phyloP scores from a whole-genome alignment of 2,113 vertebrate species.

The Indicator indicator region DNA sequence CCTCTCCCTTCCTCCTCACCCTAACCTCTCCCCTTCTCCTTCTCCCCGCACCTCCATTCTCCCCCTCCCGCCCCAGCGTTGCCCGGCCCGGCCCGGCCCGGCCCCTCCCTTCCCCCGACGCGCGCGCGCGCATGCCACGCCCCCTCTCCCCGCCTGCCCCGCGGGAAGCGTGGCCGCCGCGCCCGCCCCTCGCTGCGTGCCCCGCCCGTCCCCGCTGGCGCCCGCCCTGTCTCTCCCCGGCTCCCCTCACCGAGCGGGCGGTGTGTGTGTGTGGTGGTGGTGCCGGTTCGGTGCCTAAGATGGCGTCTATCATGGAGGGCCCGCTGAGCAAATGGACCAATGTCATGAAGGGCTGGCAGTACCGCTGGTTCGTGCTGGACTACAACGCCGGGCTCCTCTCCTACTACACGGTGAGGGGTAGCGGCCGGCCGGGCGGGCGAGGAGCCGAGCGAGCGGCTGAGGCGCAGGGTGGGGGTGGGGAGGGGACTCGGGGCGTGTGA shows the following conservation, averaged over 20 bases:
- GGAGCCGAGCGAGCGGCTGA: neutral
- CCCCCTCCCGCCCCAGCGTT: too few relatives aligned
- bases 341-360: slow-evolving; percentile 99
- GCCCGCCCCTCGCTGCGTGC: neutral
- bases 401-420: slow-evolving; percentile 92
- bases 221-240: neutral
- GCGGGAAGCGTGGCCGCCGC: too few relatives aligned
- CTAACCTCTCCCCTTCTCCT: too few relatives aligned
- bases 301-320: slow-evolving; percentile 99
- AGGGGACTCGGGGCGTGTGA: neutral
- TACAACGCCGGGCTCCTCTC: slow-evolving; percentile 96
- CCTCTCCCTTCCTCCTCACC: too few relatives aligned
- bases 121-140: too few relatives aligned
- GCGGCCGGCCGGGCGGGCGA: slow-evolving; percentile 62
- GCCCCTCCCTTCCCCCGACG: too few relatives aligned
- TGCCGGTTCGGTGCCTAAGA: slow-evolving; percentile 81
- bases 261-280: neutral
- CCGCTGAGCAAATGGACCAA: slow-evolving; percentile 99
- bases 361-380: slow-evolving; percentile 97
- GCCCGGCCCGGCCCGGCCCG: too few relatives aligned
- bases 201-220: neutral
- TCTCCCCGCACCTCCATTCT: too few relatives aligned
- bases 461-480: slow-evolving; percentile 2
- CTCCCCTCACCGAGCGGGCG: neutral
- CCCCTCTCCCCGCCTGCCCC: too few relatives aligned